These are phyloP conservation scores for Cydia splendana DNA, from an alignment of 1,140 invertebrate genomes.

Conservation along the genomic window DNA sequence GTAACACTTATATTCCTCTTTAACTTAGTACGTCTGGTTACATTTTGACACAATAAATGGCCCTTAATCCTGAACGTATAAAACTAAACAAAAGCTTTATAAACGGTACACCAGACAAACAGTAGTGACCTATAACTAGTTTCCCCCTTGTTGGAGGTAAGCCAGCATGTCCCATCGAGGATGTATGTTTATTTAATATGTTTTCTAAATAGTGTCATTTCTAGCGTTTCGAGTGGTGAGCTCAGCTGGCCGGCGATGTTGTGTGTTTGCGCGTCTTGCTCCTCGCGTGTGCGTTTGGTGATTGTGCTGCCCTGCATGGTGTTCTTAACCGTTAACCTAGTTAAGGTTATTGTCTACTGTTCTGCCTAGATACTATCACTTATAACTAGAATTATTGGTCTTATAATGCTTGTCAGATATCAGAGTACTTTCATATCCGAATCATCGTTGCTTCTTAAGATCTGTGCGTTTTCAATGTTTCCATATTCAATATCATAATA, in stretches of 20 bases:
- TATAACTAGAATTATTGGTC: constrained; percentile 28
- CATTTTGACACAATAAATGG: not conserved
- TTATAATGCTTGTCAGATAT: not conserved
- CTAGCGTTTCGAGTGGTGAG: constrained; percentile 44
- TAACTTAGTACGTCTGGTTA: not conserved
- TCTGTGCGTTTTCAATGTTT: no score
- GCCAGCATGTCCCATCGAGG: constrained; percentile 8
- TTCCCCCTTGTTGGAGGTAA: constrained; percentile 27
- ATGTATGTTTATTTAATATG: constrained; percentile 20
- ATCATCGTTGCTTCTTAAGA: no score
- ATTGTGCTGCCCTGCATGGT: constrained; percentile 61
- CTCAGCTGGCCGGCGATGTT: constrained; percentile 76
- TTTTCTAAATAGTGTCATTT: constrained; percentile 26
- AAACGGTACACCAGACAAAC: constrained; percentile 15
- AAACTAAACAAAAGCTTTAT: not conserved
- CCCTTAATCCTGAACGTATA: not conserved
- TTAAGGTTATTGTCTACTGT: constrained; percentile 27
- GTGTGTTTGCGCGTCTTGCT: constrained; percentile 72
- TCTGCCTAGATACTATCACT: not conserved
- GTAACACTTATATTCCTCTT: no score
- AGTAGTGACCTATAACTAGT: not conserved
- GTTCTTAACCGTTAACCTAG: constrained; percentile 34
- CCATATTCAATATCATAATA: no score
- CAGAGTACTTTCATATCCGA: not conserved
- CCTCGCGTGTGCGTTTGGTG: constrained; percentile 64